Conservation (phyloP, 2,113 vertebrate genomes). For the Cavia porcellus region DNA sequence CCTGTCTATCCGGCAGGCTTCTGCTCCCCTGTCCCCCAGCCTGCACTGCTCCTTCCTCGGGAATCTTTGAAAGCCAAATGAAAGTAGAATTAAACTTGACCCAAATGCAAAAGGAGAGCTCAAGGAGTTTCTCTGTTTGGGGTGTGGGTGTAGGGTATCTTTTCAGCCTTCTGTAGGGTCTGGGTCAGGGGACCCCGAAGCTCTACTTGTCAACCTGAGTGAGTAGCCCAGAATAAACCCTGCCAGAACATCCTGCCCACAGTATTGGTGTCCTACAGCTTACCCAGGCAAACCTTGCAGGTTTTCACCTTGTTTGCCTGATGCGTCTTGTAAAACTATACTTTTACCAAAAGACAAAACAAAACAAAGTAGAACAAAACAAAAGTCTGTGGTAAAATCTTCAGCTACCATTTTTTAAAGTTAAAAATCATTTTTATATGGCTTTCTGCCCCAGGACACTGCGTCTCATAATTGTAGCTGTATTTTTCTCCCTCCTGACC, state of each 20-base stretch:
- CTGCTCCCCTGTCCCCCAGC: too few species aligned
- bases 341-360: not conserved
- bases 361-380: not conserved
- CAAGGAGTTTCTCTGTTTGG: rapidly evolving
- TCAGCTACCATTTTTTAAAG: not conserved
- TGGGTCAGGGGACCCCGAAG: not conserved
- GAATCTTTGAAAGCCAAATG: not conserved
- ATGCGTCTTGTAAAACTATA: not conserved
- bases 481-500: not conserved
- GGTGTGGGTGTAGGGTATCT: too few species aligned
- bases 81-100: constrained; percentile 9
- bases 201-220: not conserved
- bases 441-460: not conserved
- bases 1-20: rapidly evolving
- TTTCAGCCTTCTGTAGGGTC: not conserved
- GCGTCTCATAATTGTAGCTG: not conserved
- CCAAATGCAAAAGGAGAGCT: not conserved
- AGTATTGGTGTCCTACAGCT: not conserved
- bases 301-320: not conserved
- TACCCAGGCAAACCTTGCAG: not conserved
- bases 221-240: not conserved
- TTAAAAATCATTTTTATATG: not conserved
- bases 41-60: not conserved
- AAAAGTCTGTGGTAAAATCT: not conserved
- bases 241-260: not conserved